Evolutionary conservation across 1,140 invertebrate genomes (phyloP).

Genomic region (Leptinotarsa lineolata): DNA sequence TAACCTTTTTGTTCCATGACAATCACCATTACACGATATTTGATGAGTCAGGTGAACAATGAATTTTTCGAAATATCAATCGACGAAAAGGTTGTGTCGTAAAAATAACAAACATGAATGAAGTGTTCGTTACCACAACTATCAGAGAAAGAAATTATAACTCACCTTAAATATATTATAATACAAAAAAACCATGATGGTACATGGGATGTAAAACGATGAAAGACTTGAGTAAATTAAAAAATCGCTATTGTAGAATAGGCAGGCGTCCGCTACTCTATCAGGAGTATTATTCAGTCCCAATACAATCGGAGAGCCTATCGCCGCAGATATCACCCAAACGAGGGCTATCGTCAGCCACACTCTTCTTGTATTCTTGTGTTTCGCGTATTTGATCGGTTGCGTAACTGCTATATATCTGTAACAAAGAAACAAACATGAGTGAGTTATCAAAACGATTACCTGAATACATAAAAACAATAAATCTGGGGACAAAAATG

Average conservation of each 20-base stretch:
- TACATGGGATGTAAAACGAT: constrained; percentile 99
- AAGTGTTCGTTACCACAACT: background rate
- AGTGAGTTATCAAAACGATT: no score
- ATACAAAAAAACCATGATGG: constrained; percentile 98
- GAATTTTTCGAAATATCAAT: background rate
- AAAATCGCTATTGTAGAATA: constrained; percentile 98
- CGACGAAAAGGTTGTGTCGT: background rate
- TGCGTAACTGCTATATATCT: constrained; percentile 99
- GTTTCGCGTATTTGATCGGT: constrained; percentile 98
- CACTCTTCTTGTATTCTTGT: constrained; percentile 94
- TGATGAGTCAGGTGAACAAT: background rate
- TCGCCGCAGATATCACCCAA: constrained; percentile 94
- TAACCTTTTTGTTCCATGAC: no score
- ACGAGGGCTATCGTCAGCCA: constrained; percentile 95
- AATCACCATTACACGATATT: background rate
- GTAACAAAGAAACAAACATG: constrained; percentile 50
- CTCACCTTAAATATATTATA: constrained; percentile 96
- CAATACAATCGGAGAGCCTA: constrained; percentile 95
- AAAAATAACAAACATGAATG: no score
- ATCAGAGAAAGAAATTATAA: constrained; percentile 17
- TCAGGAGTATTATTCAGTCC: constrained; percentile 91
- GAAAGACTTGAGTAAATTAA: constrained; percentile 96
- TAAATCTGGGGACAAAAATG: no score
- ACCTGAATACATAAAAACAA: no score
- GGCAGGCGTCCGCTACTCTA: constrained; percentile 77